Percentiles rank a stretch among this genome's conserved stretches.
Conservation (phyloP, 1,140 invertebrate genomes). For the Coelopa frigida region DNA sequence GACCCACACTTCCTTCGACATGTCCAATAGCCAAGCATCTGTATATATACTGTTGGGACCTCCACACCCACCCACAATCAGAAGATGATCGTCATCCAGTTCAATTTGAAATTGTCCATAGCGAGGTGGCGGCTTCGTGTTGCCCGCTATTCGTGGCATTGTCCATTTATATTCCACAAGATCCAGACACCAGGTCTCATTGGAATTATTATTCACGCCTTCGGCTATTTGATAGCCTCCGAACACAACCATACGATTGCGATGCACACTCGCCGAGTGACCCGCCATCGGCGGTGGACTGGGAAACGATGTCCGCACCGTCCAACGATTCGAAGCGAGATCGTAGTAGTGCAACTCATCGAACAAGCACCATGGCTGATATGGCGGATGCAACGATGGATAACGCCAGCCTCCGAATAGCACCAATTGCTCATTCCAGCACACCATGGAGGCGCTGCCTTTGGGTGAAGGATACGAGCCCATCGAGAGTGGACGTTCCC, state of each 20-base stretch:
- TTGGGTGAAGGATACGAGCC: constrained; percentile 92
- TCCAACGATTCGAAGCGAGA: constrained; percentile 78
- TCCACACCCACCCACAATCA: constrained; percentile 62
- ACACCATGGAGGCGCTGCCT: constrained; percentile 85
- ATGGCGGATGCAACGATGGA: constrained; percentile 81
- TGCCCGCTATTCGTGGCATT: constrained; percentile 59
- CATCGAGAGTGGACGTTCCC: constrained; percentile 71
- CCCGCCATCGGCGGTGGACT: constrained; percentile 76
- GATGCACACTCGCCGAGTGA: constrained; percentile 86
- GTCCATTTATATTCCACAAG: constrained; percentile 69
- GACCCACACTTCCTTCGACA: constrained; percentile 60
- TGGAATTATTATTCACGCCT: constrained; percentile 58
- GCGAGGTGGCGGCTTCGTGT: constrained; percentile 65
- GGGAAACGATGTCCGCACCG: constrained; percentile 55
- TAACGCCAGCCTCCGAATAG: constrained; percentile 95
- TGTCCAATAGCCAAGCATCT: constrained; percentile 59
- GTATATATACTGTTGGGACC: constrained; percentile 53
- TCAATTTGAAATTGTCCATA: constrained; percentile 86
- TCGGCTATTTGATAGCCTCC: constrained; percentile 61
- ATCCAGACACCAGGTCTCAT: constrained; percentile 86
- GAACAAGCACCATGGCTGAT: constrained; percentile 83
- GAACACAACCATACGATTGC: constrained; percentile 85
- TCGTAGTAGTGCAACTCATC: constrained; percentile 90
- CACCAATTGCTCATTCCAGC: constrained; percentile 75
- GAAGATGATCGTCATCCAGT: constrained; percentile 60